Evolutionary conservation across 2,888 invertebrate species (phyloP).

Genomic region (Nomada ferruginata): DNA sequence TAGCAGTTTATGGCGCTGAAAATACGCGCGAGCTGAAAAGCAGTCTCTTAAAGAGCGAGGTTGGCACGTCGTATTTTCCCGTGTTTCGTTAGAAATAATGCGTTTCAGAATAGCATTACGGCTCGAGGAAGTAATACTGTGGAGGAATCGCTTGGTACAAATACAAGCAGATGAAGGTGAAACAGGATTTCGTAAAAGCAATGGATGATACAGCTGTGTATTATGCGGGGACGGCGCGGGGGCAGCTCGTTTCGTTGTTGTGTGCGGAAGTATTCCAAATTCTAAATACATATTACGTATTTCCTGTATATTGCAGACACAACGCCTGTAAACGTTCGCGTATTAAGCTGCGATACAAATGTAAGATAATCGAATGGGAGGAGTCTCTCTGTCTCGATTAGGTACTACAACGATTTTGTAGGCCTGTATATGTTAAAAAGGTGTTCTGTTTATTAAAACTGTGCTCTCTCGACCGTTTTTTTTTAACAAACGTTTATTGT

Average conservation of each 20-base stretch:
- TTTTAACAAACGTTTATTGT: no score
- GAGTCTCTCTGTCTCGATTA: no score
- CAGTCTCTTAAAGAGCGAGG: neutral
- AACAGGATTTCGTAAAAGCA: conserved; percentile 21
- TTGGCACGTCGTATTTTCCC: conserved; percentile 2
- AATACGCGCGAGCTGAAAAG: conserved; percentile 1
- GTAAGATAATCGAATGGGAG: no score
- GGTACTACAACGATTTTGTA: no score
- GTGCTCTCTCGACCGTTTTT: no score
- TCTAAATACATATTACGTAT: neutral
- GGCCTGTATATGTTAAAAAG: no score
- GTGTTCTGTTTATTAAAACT: no score
- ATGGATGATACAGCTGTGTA: conserved; percentile 26
- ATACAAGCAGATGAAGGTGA: conserved; percentile 23
- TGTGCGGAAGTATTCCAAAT: neutral
- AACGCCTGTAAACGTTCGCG: no score
- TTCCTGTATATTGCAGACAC: no score
- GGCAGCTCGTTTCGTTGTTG: neutral
- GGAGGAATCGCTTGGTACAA: conserved; percentile 13
- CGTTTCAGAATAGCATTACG: conserved; percentile 31
- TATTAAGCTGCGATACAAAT: no score
- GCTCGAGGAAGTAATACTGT: conserved; percentile 29
- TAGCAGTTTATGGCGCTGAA: no score
- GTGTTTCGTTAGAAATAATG: conserved; percentile 32
- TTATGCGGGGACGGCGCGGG: conserved; percentile 11